Evolutionary conservation across 2,113 vertebrate genomes (phyloP).

Genomic region (Miniopterus natalensis): DNA sequence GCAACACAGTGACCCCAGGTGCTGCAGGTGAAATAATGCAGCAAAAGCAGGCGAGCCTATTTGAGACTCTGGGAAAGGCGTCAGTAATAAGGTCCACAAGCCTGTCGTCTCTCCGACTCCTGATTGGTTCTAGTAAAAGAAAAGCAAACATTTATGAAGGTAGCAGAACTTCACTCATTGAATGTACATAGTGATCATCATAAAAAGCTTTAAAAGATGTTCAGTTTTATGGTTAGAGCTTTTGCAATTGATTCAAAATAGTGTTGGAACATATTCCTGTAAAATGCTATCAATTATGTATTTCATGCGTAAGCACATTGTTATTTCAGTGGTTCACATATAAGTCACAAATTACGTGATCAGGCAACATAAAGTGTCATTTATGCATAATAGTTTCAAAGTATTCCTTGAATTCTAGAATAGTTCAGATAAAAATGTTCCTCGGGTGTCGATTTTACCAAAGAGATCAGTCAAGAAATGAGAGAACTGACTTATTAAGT

Average conservation of each 20-base stretch:
- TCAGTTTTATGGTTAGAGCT: neutral
- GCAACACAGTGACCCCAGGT: neutral
- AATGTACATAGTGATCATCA: neutral
- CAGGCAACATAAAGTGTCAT: neutral
- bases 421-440: slow-evolving; percentile 30
- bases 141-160: neutral
- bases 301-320: neutral
- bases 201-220: neutral
- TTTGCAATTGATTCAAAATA: neutral
- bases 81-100: neutral
- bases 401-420: neutral
- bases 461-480: neutral
- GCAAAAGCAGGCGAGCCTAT: neutral
- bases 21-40: neutral
- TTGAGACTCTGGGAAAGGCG: neutral
- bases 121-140: neutral
- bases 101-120: neutral
- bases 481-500: neutral
- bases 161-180: neutral
- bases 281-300: neutral
- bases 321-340: neutral
- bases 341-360: neutral
- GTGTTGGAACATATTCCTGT: neutral
- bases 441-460: neutral
- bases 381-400: neutral